Conservation (phyloP, 2,797 vertebrate genomes). For the Fundulus diaphanus region DNA sequence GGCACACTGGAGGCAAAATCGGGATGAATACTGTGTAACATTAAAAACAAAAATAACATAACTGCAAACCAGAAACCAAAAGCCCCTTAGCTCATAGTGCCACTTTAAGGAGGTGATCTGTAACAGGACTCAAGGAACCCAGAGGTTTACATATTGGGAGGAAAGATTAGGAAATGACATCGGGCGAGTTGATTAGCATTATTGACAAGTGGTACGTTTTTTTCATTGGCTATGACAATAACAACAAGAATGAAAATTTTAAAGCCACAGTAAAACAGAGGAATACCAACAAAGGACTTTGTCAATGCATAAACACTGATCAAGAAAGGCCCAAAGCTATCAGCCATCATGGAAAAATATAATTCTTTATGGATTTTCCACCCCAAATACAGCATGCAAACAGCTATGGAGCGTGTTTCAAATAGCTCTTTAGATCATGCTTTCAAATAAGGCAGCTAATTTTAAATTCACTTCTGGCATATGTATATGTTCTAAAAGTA, state of each 20-base stretch:
- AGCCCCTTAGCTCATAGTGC: background rate
- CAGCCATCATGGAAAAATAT: background rate
- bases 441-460: background rate
- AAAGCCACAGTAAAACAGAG: background rate
- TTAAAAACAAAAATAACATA: background rate
- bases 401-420: background rate
- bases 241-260: background rate
- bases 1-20: background rate
- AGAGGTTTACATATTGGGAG: background rate
- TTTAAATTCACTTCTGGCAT: background rate
- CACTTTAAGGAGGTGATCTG: background rate
- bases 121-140: background rate
- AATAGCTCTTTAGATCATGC: background rate
- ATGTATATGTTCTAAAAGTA: background rate
- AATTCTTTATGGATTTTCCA: background rate
- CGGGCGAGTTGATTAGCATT: background rate
- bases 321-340: background rate
- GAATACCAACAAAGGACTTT: background rate
- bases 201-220: background rate
- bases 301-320: background rate
- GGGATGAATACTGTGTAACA: background rate
- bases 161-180: background rate
- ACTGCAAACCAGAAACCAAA: background rate
- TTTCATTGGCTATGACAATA: background rate
- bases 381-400: background rate